These are phyloP conservation scores for Trididemnum clinides DNA, from an alignment of 23 tunicate species.

Conservation along the genomic window DNA sequence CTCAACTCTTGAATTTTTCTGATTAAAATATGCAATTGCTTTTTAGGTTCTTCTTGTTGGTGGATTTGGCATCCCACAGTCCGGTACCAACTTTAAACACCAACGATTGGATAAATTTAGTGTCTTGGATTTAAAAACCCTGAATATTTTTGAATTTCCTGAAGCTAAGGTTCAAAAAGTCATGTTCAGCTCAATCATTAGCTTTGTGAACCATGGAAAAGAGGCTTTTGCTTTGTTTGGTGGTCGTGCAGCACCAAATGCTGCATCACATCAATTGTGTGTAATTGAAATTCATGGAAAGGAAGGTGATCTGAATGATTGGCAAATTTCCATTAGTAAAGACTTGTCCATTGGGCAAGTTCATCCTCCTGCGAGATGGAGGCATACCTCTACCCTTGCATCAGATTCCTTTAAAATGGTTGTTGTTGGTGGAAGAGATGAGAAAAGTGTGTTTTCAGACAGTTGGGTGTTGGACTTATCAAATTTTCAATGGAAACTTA, in stretches of 20 bases:
- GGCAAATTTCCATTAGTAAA: not conserved
- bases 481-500: not conserved
- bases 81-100: not conserved
- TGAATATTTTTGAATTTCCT: not conserved
- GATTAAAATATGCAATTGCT: too few relatives aligned
- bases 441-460: conserved; percentile 37
- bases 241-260: conserved; percentile 70
- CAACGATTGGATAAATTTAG: not conserved
- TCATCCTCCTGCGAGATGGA: conserved; percentile 56
- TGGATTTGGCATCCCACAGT: conserved; percentile 53
- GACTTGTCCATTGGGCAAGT: not conserved
- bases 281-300: not conserved
- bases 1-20: too few relatives aligned
- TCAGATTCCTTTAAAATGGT: conserved; percentile 14
- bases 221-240: conserved; percentile 58
- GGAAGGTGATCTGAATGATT: not conserved
- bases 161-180: not conserved
- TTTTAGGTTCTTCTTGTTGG: conserved; percentile 40
- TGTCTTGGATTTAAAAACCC: not conserved
- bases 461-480: conserved; percentile 41
- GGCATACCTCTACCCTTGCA: conserved; percentile 49
- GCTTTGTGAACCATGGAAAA: not conserved
- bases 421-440: conserved; percentile 76
- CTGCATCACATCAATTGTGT: conserved; percentile 12
- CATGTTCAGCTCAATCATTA: not conserved